Evolutionary conservation across 2,797 vertebrate species (phyloP).

Genomic region (Acrossocheilus fasciatus): DNA sequence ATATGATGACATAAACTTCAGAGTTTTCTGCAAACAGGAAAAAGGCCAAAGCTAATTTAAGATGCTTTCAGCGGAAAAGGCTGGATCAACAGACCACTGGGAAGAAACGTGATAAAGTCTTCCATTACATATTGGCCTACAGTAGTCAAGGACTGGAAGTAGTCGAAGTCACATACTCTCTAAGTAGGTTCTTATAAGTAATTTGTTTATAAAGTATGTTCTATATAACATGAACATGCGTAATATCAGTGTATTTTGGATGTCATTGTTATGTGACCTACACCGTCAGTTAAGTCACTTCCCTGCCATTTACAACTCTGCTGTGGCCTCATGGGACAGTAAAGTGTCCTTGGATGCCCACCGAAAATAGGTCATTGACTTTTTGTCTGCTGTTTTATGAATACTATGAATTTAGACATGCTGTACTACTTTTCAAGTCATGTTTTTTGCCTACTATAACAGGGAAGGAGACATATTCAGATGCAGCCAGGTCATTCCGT

Average conservation of each 20-base stretch:
- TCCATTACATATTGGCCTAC: neutral
- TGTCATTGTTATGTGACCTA: neutral
- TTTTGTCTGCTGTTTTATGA: no score
- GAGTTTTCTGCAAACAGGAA: conserved; percentile 19
- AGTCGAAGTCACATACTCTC: neutral
- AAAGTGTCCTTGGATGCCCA: neutral
- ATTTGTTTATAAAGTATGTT: neutral
- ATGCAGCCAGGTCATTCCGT: no score
- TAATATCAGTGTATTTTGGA: neutral
- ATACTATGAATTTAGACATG: no score
- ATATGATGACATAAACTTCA: conserved; percentile 23
- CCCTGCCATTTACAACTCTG: neutral
- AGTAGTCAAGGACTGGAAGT: neutral
- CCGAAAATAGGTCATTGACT: neutral
- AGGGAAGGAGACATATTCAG: no score
- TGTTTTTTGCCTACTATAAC: no score
- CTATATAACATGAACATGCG: neutral
- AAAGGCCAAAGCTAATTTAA: neutral
- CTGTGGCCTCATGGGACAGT: neutral
- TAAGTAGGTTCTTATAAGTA: neutral
- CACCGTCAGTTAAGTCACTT: neutral
- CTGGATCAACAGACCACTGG: neutral
- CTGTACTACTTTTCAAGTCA: no score
- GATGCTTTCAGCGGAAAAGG: neutral
- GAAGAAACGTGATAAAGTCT: neutral